Evolutionary conservation across 2,888 invertebrate genomes (phyloP).

Genomic region (Drosophila quinaria): DNA sequence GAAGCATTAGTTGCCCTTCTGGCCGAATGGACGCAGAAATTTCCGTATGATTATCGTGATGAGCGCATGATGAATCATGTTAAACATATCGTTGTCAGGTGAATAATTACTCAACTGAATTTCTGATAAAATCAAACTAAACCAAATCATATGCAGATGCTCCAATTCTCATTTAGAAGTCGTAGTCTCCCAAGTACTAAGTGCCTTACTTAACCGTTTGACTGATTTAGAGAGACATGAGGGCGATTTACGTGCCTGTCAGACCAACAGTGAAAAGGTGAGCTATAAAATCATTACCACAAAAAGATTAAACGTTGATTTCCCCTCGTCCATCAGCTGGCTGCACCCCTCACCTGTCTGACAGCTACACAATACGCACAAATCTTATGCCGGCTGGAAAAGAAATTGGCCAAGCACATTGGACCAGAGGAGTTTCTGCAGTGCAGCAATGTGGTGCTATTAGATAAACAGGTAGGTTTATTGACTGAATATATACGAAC

Average conservation of each 20-base stretch:
- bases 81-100: slow-evolving; percentile 86
- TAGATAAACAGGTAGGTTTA: slow-evolving; percentile 84
- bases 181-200: slow-evolving; percentile 85
- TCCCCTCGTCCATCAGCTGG: slow-evolving; percentile 25
- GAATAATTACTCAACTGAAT: slow-evolving; percentile 33
- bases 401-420: slow-evolving; percentile 85
- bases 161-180: slow-evolving; percentile 85
- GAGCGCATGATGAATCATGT: slow-evolving; percentile 86
- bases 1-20: slow-evolving; percentile 84
- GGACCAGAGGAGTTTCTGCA: slow-evolving; percentile 86
- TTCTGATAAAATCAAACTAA: neutral
- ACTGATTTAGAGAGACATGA: slow-evolving; percentile 86
- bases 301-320: neutral
- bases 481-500: neutral
- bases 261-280: slow-evolving; percentile 84
- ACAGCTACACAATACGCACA: slow-evolving; percentile 85
- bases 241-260: slow-evolving; percentile 85
- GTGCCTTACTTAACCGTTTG: slow-evolving; percentile 86
- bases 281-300: slow-evolving; percentile 36
- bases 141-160: slow-evolving; percentile 69
- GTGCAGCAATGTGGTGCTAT: slow-evolving; percentile 84
- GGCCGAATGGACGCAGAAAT: slow-evolving; percentile 85
- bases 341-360: slow-evolving; percentile 73
- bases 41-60: slow-evolving; percentile 86
- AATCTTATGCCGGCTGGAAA: slow-evolving; percentile 85